Evolutionary conservation across 2,797 vertebrate genomes (phyloP).

Genomic region (Pseudomugil tenellus): DNA sequence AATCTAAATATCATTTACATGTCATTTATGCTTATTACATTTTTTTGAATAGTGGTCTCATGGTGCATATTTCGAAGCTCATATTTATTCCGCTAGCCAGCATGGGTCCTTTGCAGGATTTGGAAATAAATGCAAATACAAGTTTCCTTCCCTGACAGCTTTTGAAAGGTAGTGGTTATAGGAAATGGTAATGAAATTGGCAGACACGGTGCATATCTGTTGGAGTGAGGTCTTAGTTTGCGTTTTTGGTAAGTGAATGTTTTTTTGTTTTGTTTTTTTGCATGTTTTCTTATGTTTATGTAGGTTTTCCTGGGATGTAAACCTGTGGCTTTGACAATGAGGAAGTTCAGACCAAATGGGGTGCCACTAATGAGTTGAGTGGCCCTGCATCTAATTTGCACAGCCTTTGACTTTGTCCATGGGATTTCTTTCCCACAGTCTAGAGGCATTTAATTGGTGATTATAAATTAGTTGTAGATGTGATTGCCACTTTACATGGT

Average conservation of each 20-base stretch:
- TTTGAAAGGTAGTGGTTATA: slow-evolving; percentile 59
- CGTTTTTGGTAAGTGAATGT: slow-evolving; percentile 33
- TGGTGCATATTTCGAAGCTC: slow-evolving; percentile 60
- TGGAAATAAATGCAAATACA: slow-evolving; percentile 77
- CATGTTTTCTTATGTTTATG: background rate
- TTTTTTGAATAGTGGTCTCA: slow-evolving; percentile 67
- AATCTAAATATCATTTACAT: slow-evolving; percentile 82
- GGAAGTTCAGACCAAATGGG: no score
- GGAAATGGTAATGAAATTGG: slow-evolving; percentile 42
- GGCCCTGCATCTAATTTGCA: background rate
- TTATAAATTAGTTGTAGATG: background rate
- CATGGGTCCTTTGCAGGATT: slow-evolving; percentile 64
- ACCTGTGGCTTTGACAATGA: background rate
- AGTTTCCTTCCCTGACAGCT: slow-evolving; percentile 47
- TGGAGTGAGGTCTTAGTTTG: slow-evolving; percentile 42
- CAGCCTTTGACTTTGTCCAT: background rate
- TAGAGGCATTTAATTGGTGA: background rate
- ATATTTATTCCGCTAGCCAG: slow-evolving; percentile 70
- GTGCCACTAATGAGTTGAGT: background rate
- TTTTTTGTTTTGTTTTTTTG: no score
- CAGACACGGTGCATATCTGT: slow-evolving; percentile 30
- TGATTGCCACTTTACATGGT: slow-evolving; percentile 2
- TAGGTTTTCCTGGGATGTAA: background rate
- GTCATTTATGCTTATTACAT: slow-evolving; percentile 73
- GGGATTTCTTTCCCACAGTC: background rate